Percentiles rank a stretch among this genome's conserved stretches.
phyloP scores from a whole-genome alignment of 2,113 vertebrate genomes.

The Erythrocebus patas region DNA sequence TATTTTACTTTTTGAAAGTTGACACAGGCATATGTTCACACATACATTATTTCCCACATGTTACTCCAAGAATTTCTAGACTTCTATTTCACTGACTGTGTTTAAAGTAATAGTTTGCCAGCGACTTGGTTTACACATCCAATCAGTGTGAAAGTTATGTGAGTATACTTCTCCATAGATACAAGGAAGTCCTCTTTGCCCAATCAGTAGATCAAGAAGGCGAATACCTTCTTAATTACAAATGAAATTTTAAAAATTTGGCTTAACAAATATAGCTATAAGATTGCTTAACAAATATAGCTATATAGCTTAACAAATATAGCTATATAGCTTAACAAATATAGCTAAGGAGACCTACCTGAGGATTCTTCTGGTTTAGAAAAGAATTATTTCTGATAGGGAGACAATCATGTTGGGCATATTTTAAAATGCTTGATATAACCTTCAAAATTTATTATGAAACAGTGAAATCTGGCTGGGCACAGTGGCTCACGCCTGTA shows the following conservation, averaged over 20 bases:
- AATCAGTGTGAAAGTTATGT: neutral
- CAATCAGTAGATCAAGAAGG: neutral
- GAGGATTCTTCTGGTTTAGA: neutral
- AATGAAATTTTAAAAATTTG: neutral
- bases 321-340: neutral
- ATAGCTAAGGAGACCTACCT: neutral
- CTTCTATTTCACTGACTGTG: neutral
- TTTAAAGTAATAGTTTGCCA: slow-evolving; percentile 22
- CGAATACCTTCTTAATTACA: neutral
- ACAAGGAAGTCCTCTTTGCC: neutral
- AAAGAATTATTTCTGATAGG: neutral
- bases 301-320: neutral
- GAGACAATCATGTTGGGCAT: neutral
- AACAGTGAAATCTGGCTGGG: neutral
- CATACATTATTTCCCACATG: neutral
- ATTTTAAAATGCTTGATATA: neutral
- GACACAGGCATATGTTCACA: neutral
- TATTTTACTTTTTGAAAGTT: slow-evolving; percentile 43
- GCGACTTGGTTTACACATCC: neutral
- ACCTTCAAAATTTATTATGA: neutral
- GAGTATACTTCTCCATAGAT: neutral
- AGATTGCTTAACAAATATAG: neutral
- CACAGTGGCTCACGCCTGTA: too few species aligned
- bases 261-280: neutral
- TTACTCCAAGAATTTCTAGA: slow-evolving; percentile 33